Evolutionary conservation across 2,888 invertebrate species (phyloP).

Genomic region (Rhagium mordax): DNA sequence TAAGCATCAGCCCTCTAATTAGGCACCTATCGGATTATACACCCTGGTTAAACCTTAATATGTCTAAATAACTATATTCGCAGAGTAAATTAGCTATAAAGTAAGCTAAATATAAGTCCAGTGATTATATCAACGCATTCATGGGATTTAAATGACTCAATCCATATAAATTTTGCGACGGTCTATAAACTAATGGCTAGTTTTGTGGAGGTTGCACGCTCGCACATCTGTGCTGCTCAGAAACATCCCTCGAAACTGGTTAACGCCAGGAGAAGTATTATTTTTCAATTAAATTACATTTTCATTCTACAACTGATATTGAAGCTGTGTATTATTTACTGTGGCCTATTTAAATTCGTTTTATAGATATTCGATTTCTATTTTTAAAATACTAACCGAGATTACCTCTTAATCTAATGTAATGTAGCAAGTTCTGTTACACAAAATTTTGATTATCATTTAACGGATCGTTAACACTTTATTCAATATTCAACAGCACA

Average conservation of each 20-base stretch:
- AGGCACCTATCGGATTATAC: neutral
- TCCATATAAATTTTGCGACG: neutral
- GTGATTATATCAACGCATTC: constrained; percentile 3
- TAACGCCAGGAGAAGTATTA: no score
- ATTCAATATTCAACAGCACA: no score
- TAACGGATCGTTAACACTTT: no score
- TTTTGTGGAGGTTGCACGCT: neutral
- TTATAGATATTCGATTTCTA: neutral
- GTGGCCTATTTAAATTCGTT: neutral
- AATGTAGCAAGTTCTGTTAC: no score
- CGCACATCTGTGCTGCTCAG: neutral
- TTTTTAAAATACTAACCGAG: neutral
- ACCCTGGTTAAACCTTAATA: neutral
- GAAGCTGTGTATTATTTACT: neutral
- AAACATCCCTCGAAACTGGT: no score
- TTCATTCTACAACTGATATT: no score
- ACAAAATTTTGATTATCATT: no score
- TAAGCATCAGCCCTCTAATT: constrained; percentile 9
- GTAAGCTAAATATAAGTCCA: constrained; percentile 1
- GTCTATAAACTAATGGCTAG: neutral
- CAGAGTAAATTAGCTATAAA: constrained; percentile 4
- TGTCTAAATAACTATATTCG: neutral
- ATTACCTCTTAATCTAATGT: neutral
- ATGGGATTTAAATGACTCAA: neutral
- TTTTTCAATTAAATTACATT: no score